A percentile compares a stretch with the other conserved stretches of the same genome.
Evolutionary conservation across 2,888 invertebrate species (phyloP).

Genomic region (Salpingus planirostris): DNA sequence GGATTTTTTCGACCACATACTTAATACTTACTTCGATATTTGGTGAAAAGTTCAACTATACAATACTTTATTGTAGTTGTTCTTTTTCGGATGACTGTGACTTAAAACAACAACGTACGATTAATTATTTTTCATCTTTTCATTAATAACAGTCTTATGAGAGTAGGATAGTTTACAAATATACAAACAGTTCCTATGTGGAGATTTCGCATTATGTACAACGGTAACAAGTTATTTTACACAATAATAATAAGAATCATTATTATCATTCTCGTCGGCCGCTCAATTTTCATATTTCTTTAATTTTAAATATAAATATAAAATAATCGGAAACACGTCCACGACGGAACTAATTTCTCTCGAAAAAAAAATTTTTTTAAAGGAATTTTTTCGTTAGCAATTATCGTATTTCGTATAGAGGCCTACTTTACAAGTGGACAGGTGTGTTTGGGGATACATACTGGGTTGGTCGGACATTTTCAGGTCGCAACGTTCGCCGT

Average conservation of each 20-base stretch:
- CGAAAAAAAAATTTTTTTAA: too few relatives aligned
- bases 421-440: slow-evolving; percentile 71
- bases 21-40: slow-evolving; percentile 13
- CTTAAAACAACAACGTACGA: slow-evolving; percentile 17
- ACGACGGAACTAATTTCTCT: too few relatives aligned
- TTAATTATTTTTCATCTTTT: slow-evolving; percentile 5
- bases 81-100: slow-evolving; percentile 18
- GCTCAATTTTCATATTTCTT: too few relatives aligned
- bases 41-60: slow-evolving; percentile 12
- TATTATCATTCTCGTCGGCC: too few relatives aligned
- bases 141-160: slow-evolving; percentile 35
- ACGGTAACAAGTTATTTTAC: slow-evolving; percentile 28
- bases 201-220: slow-evolving; percentile 25
- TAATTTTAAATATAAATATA: too few relatives aligned
- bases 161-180: slow-evolving; percentile 34
- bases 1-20: not conserved
- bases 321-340: too few relatives aligned
- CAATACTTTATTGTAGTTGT: slow-evolving; percentile 6
- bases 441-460: slow-evolving; percentile 58
- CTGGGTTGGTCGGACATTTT: slow-evolving; percentile 69
- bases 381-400: slow-evolving; percentile 48
- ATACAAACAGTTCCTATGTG: slow-evolving; percentile 27
- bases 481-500: slow-evolving; percentile 70
- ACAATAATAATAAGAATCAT: too few relatives aligned
- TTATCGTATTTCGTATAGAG: slow-evolving; percentile 63